Evolutionary conservation across 2,797 vertebrate species (phyloP).

Genomic region (Columba guinea): DNA sequence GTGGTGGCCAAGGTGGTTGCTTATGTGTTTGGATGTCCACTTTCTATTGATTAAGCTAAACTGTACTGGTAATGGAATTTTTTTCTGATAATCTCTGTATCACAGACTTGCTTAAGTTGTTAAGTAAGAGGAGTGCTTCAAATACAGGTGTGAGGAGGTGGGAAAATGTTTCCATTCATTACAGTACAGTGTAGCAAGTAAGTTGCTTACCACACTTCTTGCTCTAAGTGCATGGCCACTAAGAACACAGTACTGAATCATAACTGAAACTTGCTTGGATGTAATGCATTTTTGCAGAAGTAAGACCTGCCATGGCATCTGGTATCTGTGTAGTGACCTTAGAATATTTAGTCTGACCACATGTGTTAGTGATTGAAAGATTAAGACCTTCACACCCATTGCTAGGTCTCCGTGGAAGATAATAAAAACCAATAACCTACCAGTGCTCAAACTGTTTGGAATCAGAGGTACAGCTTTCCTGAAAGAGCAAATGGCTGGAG

Average conservation of each 20-base stretch:
- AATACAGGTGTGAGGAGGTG: neutral
- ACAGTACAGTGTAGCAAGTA: neutral
- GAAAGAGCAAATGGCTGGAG: neutral
- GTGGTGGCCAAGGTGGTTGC: neutral
- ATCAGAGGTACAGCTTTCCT: neutral
- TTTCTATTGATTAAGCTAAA: neutral
- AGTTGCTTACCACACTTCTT: neutral
- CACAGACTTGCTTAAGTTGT: neutral
- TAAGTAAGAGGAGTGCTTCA: neutral
- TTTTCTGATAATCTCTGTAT: neutral
- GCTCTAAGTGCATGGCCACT: neutral
- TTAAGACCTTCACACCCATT: neutral
- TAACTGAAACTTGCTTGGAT: neutral
- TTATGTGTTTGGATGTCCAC: neutral
- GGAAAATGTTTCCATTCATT: neutral
- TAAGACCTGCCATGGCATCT: neutral
- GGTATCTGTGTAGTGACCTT: neutral
- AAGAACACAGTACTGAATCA: neutral
- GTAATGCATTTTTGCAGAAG: neutral
- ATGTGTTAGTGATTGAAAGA: neutral
- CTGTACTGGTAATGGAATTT: neutral
- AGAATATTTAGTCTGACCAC: neutral
- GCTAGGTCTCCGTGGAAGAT: neutral
- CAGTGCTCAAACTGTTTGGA: neutral
- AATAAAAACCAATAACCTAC: fast-evolving